These are phyloP conservation scores for Ardeotis arabs DNA, from an alignment of 2,113 vertebrate species.

Conservation along the genomic window DNA sequence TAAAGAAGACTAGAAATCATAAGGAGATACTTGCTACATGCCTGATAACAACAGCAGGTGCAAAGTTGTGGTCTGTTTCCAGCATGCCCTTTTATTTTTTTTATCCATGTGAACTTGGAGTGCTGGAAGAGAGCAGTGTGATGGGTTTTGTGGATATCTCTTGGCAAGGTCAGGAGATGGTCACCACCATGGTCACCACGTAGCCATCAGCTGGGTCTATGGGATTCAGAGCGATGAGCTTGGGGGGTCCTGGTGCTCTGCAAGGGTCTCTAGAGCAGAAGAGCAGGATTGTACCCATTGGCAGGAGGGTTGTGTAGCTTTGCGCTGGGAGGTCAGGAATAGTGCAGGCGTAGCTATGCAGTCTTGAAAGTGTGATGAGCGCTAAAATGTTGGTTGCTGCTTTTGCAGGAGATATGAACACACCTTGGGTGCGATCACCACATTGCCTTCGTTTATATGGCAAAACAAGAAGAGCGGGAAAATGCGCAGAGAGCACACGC, in stretches of 20 bases:
- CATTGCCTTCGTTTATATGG: not conserved
- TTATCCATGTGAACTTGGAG: not conserved
- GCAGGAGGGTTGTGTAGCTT: not conserved
- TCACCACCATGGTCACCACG: not conserved
- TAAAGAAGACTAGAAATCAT: not conserved
- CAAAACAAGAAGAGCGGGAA: not conserved
- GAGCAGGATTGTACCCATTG: not conserved
- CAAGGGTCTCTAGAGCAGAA: not conserved
- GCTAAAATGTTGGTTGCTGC: not conserved
- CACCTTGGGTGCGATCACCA: not conserved
- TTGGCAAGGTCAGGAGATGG: not conserved
- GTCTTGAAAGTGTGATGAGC: not conserved
- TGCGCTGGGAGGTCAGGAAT: not conserved
- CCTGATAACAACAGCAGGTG: not conserved
- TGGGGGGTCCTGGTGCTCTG: not conserved
- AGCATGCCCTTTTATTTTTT: not conserved
- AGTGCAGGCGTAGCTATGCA: not conserved
- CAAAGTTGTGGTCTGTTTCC: not conserved
- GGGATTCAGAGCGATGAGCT: not conserved
- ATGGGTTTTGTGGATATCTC: not conserved
- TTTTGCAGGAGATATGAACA: not conserved
- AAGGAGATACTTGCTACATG: not conserved
- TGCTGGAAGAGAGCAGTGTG: not conserved
- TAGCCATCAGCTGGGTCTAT: not conserved
- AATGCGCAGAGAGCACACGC: fast-evolving